Percentiles rank a stretch among this genome's conserved stretches.
phyloP scores from a whole-genome alignment of 2,797 vertebrate species.

The Eupleurogrammus muticus region DNA sequence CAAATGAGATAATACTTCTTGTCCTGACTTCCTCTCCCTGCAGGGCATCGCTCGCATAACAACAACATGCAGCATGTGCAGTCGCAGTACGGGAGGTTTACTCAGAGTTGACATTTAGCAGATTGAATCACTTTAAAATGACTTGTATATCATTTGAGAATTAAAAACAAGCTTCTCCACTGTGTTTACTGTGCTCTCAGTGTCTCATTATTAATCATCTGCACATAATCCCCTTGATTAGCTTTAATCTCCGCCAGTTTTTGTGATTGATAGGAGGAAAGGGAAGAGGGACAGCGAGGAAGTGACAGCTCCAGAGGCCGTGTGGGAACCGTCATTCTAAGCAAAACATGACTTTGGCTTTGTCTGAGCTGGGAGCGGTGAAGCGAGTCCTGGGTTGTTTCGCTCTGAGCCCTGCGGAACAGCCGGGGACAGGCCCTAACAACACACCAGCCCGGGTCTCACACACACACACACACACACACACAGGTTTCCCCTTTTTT shows the following conservation, averaged over 20 bases:
- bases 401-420: conserved; percentile 58
- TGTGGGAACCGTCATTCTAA: conserved; percentile 70
- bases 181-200: conserved; percentile 1
- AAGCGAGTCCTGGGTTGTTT: conserved; percentile 57
- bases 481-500: neutral
- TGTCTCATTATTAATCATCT: conserved; percentile 31
- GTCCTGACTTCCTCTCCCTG: neutral
- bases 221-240: conserved; percentile 30
- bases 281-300: neutral
- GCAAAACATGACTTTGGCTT: conserved; percentile 58
- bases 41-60: neutral
- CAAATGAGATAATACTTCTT: conserved; percentile 2
- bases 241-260: conserved; percentile 1
- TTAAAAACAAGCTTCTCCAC: neutral
- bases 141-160: neutral
- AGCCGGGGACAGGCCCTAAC: conserved; percentile 35
- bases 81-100: too few relatives aligned
- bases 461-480: neutral
- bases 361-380: conserved; percentile 47
- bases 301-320: conserved; percentile 36
- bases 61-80: too few relatives aligned
- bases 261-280: conserved; percentile 18
- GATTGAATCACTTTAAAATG: neutral
- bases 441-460: conserved; percentile 37
- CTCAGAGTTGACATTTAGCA: too few relatives aligned